Evolutionary conservation across 2,888 invertebrate species (phyloP).

Genomic region (Sisyra nigra): DNA sequence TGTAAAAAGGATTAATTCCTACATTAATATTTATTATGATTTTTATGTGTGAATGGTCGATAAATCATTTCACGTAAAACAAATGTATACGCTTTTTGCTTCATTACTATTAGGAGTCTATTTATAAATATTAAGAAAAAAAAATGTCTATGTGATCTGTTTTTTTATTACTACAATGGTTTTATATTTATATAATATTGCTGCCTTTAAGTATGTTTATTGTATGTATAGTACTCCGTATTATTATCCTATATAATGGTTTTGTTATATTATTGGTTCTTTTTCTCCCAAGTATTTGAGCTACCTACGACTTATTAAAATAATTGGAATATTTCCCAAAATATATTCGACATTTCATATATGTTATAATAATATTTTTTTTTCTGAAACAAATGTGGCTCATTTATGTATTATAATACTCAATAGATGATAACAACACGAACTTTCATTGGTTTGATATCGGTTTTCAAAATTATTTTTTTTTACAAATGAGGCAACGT

Average conservation of each 20-base stretch:
- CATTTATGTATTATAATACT: no score
- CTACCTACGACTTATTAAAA: neutral
- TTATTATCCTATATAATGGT: conserved; percentile 1
- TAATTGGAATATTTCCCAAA: neutral
- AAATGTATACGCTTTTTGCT: conserved; percentile 10
- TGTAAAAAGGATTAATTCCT: neutral
- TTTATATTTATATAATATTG: conserved; percentile 5
- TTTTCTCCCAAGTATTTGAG: neutral
- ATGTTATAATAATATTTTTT: neutral
- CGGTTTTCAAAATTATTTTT: no score
- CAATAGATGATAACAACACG: no score
- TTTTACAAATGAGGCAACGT: neutral
- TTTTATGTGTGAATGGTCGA: conserved; percentile 3
- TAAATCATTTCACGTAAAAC: conserved; percentile 5
- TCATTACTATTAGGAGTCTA: conserved; percentile 10
- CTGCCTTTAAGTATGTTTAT: conserved; percentile 9
- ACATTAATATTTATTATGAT: neutral
- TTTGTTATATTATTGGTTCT: conserved; percentile 4
- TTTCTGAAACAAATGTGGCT: no score
- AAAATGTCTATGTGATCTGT: conserved; percentile 9
- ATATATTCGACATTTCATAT: no score
- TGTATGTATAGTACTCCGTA: conserved; percentile 5
- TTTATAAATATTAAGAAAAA: conserved; percentile 5
- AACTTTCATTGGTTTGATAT: no score
- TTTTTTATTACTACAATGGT: conserved; percentile 3